Evolutionary conservation across 2,113 vertebrate genomes (phyloP).

Genomic region (Crotalus viridis): DNA sequence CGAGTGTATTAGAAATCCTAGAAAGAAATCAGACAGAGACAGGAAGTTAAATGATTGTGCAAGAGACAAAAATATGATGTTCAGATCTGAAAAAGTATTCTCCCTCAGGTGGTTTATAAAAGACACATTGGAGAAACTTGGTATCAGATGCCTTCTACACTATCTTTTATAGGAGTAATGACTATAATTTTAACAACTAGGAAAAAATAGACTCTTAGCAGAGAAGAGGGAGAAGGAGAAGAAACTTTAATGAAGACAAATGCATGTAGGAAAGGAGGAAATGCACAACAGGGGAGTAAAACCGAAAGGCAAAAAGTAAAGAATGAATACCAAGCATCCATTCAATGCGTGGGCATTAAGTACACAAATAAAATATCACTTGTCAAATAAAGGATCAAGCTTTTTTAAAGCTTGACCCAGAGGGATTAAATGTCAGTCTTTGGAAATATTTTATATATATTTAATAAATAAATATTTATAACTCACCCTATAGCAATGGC

Average conservation of each 20-base stretch:
- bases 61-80: constrained; percentile 59
- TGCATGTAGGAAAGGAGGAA: constrained; percentile 15
- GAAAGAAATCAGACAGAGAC: constrained; percentile 51
- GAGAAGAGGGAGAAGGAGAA: not conserved
- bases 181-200: constrained; percentile 47
- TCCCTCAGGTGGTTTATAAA: constrained; percentile 52
- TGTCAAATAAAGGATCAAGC: not conserved
- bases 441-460: not conserved
- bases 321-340: constrained; percentile 14
- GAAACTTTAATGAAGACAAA: constrained; percentile 46
- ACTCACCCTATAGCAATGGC: not conserved
- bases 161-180: constrained; percentile 49
- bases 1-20: constrained; percentile 33
- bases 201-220: not conserved
- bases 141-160: constrained; percentile 42
- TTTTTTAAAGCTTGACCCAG: not conserved
- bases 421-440: not conserved
- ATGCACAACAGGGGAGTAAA: not conserved
- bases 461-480: not conserved
- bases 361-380: not conserved
- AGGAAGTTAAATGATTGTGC: constrained; percentile 57
- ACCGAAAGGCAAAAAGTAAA: rapidly evolving
- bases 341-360: not conserved
- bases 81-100: constrained; percentile 40
- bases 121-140: constrained; percentile 53